Conservation (phyloP, 2,113 vertebrate genomes). For the Eudyptes chrysolophus region DNA sequence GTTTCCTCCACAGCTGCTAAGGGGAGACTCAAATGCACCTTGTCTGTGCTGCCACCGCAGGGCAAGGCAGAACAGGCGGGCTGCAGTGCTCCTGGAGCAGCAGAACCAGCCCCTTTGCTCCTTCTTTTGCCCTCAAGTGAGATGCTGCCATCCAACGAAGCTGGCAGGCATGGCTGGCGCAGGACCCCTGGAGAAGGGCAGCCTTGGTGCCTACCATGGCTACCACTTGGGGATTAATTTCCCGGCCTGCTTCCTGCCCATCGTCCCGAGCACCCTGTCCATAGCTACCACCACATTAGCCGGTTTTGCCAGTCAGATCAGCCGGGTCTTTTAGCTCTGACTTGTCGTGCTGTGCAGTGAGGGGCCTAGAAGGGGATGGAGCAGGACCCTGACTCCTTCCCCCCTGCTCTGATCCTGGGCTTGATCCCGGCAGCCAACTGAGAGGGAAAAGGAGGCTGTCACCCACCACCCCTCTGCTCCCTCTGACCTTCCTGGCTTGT, state of each 20-base stretch:
- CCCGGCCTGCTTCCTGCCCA: background rate
- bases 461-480: background rate
- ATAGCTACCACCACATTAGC: fast-evolving
- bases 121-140: background rate
- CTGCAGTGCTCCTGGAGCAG: background rate
- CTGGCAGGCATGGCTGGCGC: background rate
- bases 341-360: background rate
- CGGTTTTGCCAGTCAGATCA: fast-evolving
- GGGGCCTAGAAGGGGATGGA: background rate
- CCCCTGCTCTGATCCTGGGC: too few species aligned
- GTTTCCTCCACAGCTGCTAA: background rate
- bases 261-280: background rate
- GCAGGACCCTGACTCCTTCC: background rate
- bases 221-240: background rate
- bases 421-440: background rate
- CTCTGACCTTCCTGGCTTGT: background rate
- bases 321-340: background rate
- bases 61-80: background rate
- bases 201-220: background rate
- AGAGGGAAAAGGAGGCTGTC: background rate
- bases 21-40: background rate
- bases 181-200: background rate
- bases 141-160: background rate
- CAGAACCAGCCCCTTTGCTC: background rate
- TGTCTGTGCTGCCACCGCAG: background rate